Evolutionary conservation across 2,797 vertebrate genomes (phyloP).

Genomic region (Euphonia xanthogaster): DNA sequence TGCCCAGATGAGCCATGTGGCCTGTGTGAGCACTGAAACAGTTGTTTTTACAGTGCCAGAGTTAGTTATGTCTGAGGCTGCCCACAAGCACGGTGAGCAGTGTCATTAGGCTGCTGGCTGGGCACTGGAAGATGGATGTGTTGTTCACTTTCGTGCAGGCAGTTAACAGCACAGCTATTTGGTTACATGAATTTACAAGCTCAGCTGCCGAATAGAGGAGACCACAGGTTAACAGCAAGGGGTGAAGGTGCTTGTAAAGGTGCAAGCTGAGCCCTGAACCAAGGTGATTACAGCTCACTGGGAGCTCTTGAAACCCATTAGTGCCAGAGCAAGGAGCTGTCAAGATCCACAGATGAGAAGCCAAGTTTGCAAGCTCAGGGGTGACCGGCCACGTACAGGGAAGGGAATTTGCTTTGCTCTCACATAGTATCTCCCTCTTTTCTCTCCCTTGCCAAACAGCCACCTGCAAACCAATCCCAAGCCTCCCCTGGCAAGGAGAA

Average conservation of each 20-base stretch:
- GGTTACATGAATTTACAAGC: conserved; percentile 68
- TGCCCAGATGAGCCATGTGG: neutral
- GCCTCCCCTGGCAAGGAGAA: neutral
- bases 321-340: conserved; percentile 47
- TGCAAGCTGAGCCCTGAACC: conserved; percentile 62
- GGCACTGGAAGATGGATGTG: conserved; percentile 65
- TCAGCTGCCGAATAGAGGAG: conserved; percentile 26
- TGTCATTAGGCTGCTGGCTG: conserved; percentile 51
- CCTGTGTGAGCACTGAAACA: neutral
- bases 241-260: conserved; percentile 64
- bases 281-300: conserved; percentile 33
- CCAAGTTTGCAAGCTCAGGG: neutral
- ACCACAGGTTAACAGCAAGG: conserved; percentile 54
- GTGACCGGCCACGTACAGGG: neutral
- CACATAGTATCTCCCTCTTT: neutral
- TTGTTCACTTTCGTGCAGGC: conserved; percentile 36
- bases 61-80: conserved; percentile 32
- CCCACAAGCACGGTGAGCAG: neutral
- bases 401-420: conserved; percentile 29
- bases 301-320: conserved; percentile 51
- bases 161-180: conserved; percentile 59
- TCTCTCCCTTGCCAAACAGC: neutral
- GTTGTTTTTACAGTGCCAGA: conserved; percentile 18
- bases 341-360: conserved; percentile 46
- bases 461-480: neutral